Base-by-base conservation (phyloP, 2,797 vertebrate genomes). In the Cichlasoma orientale region DNA sequence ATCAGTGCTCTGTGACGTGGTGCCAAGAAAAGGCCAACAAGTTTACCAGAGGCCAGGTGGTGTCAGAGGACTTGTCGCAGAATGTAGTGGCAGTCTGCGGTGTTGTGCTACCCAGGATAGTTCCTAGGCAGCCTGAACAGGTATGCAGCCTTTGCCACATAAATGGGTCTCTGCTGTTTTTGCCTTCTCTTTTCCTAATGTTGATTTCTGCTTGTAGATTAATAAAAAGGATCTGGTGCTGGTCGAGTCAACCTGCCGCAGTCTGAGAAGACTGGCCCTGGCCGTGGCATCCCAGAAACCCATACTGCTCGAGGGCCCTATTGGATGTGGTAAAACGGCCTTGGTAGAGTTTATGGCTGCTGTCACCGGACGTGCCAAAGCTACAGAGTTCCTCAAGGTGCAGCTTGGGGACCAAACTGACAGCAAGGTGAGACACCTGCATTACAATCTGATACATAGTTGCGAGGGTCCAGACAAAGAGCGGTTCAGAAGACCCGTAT, bases 331-430 rank as follows among this genome's bases (percentile, higher is more conserved):
- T 50, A 99, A 99, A 96, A 99, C 98, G 0, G 96, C 96, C 25
- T 91, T 99, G 80, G 95, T 99, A 10, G 97, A 99, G 81, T 94
- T 97, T 74, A 93, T 99, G 93, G 97, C 97, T 21, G 87, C 95
- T 18, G 77, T 96, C 79, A 99, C 98, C 1, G 97, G 98, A 82
- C 97, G 98, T 82, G 88, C 76, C 3, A 97, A 96, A 78, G 90
- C 97, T 2, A 95, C 97, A 73, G 95, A 97, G 57, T 95, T 99
- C 86, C 95, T 99, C 19, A 99, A 99, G 93, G 97, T 99, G 74
- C 98, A 99, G 52, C 97, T 99, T 23, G 98, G 98, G 55, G 98
- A 99, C 95, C 98, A 99, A 77, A 99, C 98, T 1, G 98, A 99
- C 88, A 99, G 98, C 92, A 99, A 99, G 97, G 98, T 99, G 94